Base-by-base conservation (phyloP, 2,113 vertebrate species). In the Archilochus colubris region DNA sequence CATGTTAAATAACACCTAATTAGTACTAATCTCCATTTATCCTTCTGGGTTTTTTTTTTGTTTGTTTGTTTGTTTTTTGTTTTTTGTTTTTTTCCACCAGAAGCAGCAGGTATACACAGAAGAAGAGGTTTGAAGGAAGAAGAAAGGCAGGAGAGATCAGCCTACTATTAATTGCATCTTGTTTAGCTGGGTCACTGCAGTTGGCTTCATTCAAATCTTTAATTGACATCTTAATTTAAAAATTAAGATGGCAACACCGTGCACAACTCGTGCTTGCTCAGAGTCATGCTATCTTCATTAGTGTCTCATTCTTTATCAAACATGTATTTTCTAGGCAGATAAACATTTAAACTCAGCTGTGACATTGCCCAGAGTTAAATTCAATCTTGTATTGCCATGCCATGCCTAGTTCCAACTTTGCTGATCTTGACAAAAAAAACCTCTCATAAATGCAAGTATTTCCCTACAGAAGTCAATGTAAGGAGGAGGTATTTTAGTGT, bases 141-240 rank as follows among this genome's bases (percentile, higher is more conserved):
- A 82, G n/a, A 40, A 40, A 40, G 36, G 23, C 50, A 74, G 40
- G 61, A 91, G 69, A 72, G 69, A 76, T 84, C 92, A 94, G 28
- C 43, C 38, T 82, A 7, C 38, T 57, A 31, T 64, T 94, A 94
- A 94, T 38, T 86, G 66, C 46, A 31, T 82, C 28, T 53, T 20
- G 12, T 88, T 94, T 85, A 85, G 64, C 51, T 48, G 82, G 89
- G 62, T 87, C 69, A 57, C 53, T 94, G 74, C 89, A 80, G 44
- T 13, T 88, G 84, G 89, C 89, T 82, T 88, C 58, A 51, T 82
- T 88, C 58, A 67, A 94, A 86, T 62, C 38, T 83, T 76, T 62
- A 88, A 76, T 30, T 87, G 75, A 25, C 12, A 31, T 64, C 73
- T 87, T 80, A 43, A 27, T 78, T 85, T 91, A 75, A 91, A 94